Evolutionary conservation across 1,140 invertebrate genomes (phyloP).

Genomic region (Zaprionus africanus): DNA sequence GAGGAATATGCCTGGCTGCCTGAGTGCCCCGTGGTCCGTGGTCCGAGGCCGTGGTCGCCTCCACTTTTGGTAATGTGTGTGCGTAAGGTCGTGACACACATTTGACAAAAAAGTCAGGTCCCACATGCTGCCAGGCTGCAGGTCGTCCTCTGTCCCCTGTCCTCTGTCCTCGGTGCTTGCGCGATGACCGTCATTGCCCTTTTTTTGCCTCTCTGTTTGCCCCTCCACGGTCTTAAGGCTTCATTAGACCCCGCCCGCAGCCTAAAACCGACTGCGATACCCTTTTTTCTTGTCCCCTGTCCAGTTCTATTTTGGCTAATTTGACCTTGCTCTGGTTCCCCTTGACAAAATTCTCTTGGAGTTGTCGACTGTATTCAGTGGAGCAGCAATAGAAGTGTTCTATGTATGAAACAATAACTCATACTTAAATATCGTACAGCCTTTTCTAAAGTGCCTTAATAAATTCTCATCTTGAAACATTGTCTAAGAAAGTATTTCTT

Average conservation of each 20-base stretch:
- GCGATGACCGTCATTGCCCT: constrained; percentile 27
- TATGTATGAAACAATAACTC: constrained; percentile 20
- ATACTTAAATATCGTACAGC: too few species aligned
- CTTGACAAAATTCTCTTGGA: background rate
- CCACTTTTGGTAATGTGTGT: constrained; percentile 33
- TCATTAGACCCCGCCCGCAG: constrained; percentile 24
- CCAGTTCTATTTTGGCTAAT: background rate
- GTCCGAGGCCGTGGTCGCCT: constrained; percentile 5
- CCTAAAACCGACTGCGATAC: background rate
- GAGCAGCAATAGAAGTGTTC: constrained; percentile 11
- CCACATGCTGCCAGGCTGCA: constrained; percentile 2
- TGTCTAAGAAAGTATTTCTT: background rate
- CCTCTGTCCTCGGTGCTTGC: constrained; percentile 16
- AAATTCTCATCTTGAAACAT: constrained; percentile 8
- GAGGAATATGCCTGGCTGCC: constrained; percentile 1
- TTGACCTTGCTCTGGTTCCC: constrained; percentile 17
- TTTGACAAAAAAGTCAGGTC: constrained; percentile 34
- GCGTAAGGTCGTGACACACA: constrained; percentile 52
- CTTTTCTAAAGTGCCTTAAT: constrained; percentile 14
- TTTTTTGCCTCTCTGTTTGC: constrained; percentile 22
- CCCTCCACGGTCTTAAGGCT: constrained; percentile 11
- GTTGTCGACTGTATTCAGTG: background rate
- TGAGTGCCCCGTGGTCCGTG: background rate
- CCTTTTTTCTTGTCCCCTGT: background rate
- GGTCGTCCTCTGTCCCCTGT: constrained; percentile 14